Evolutionary conservation across 2,888 invertebrate species (phyloP).

Genomic region (Scrobipalpa costella): DNA sequence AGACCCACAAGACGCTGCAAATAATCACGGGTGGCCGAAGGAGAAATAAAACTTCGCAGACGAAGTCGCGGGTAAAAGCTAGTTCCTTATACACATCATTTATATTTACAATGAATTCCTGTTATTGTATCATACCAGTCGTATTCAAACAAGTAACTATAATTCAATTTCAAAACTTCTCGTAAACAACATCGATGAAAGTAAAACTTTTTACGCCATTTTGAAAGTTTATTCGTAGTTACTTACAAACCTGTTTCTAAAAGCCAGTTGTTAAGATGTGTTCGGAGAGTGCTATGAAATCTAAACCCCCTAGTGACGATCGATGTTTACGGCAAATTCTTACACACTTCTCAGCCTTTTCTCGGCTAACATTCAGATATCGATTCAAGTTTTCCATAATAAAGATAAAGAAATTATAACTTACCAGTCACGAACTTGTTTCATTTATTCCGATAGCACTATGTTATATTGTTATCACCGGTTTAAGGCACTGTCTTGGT

Average conservation of each 20-base stretch:
- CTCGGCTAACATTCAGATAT: conserved; percentile 2
- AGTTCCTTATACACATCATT: too few relatives aligned
- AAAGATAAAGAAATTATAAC: conserved; percentile 9
- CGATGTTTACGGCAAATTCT: conserved; percentile 28
- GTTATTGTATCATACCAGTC: too few relatives aligned
- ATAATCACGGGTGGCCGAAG: too few relatives aligned
- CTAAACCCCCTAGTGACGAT: conserved; percentile 11
- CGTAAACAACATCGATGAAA: too few relatives aligned
- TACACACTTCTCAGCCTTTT: conserved; percentile 22
- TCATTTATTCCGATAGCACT: conserved; percentile 29
- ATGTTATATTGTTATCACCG: conserved; percentile 38
- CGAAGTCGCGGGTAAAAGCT: too few relatives aligned
- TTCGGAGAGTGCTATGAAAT: background rate
- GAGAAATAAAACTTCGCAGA: too few relatives aligned
- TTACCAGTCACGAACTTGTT: conserved; percentile 14
- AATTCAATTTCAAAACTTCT: too few relatives aligned
- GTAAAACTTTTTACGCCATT: too few relatives aligned
- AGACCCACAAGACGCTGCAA: too few relatives aligned
- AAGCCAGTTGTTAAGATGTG: background rate
- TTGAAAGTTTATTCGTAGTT: background rate
- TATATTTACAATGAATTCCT: too few relatives aligned
- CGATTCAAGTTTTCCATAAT: conserved; percentile 15
- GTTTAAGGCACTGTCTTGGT: conserved; percentile 48
- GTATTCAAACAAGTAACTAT: too few relatives aligned
- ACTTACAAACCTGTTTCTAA: background rate